Conservation (phyloP, 1,140 invertebrate genomes). For the Drosophila kurseongensis region DNA sequence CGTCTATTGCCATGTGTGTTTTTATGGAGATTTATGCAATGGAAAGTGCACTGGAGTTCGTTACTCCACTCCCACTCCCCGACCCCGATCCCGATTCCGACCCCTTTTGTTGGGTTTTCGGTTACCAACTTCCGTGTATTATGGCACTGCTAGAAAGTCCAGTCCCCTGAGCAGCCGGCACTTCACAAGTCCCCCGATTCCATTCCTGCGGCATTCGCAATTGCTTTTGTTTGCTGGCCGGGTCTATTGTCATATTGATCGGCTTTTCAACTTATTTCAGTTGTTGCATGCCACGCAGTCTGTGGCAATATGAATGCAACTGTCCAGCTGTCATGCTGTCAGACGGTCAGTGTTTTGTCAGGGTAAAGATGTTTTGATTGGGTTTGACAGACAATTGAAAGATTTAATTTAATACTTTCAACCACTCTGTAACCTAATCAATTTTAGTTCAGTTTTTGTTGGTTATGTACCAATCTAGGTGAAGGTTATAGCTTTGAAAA, state of each 20-base stretch:
- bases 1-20: slow-evolving; percentile 30
- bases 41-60: slow-evolving; percentile 60
- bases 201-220: slow-evolving; percentile 17
- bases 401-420: slow-evolving; percentile 8
- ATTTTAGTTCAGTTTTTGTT: background rate
- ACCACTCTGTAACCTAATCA: background rate
- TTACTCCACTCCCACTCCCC: slow-evolving; percentile 19
- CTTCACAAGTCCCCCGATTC: slow-evolving; percentile 6
- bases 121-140: slow-evolving; percentile 80
- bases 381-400: slow-evolving; percentile 5
- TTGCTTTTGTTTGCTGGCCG: slow-evolving; percentile 35
- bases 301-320: slow-evolving; percentile 32
- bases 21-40: slow-evolving; percentile 54
- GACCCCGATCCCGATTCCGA: background rate
- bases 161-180: slow-evolving; percentile 32
- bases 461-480: background rate
- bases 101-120: slow-evolving; percentile 59
- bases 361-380: slow-evolving; percentile 16
- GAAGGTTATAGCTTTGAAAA: too few relatives aligned
- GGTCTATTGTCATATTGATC: slow-evolving; percentile 55
- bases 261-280: slow-evolving; percentile 51
- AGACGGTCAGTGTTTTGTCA: slow-evolving; percentile 7
- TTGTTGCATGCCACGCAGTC: slow-evolving; percentile 25
- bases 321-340: slow-evolving; percentile 4
- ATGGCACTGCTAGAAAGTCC: slow-evolving; percentile 70